These are phyloP conservation scores for Alcedo quadribrachys DNA, from an alignment of 2,797 vertebrate genomes.

Conservation along the genomic window DNA sequence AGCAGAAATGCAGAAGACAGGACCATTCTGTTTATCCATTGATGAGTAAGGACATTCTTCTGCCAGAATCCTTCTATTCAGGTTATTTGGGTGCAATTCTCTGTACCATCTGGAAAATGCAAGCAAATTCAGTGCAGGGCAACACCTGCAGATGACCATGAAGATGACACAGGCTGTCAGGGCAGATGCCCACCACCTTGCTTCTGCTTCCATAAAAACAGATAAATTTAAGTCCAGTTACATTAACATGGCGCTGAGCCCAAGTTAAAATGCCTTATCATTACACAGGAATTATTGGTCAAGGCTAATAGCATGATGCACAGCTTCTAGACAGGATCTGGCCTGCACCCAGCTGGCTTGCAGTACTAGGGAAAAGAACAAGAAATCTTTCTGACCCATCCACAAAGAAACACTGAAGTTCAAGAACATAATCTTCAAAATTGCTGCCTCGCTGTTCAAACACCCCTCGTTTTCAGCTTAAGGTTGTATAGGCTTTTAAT, in stretches of 20 bases:
- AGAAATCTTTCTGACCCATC: slow-evolving; percentile 27
- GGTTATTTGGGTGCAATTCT: neutral
- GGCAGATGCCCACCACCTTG: too few species aligned
- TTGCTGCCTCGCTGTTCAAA: slow-evolving; percentile 27
- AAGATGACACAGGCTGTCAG: neutral
- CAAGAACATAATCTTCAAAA: slow-evolving; percentile 48
- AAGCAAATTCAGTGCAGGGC: neutral
- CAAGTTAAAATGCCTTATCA: neutral
- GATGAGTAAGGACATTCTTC: neutral
- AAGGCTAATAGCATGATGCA: neutral
- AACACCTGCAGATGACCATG: neutral
- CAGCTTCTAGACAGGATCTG: slow-evolving; percentile 17
- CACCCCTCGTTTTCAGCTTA: slow-evolving; percentile 35
- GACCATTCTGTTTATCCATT: neutral
- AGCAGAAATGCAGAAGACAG: neutral
- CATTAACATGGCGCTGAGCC: neutral
- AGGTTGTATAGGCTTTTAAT: slow-evolving; percentile 13
- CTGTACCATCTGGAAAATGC: neutral
- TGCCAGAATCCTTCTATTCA: neutral
- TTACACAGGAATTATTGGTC: slow-evolving; percentile 13
- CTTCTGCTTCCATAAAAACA: neutral
- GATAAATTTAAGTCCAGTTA: neutral
- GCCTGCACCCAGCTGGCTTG: slow-evolving; percentile 25
- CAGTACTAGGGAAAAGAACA: neutral
- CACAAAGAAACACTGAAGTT: neutral